phyloP scores from a whole-genome alignment of 2,113 vertebrate genomes.

The Oreamnos americanus region DNA sequence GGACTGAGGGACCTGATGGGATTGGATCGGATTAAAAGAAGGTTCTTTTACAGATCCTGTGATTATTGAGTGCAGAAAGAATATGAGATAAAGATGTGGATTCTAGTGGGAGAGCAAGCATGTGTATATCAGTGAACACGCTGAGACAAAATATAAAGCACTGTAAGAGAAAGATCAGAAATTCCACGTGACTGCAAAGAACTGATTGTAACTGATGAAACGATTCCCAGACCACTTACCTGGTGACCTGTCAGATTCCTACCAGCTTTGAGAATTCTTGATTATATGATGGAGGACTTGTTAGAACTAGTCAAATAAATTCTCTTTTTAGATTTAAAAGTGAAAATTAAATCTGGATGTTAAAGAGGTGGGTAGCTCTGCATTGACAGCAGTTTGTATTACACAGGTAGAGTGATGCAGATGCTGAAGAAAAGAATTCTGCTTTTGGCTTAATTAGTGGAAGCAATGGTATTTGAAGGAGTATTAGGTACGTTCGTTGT shows the following conservation, averaged over 20 bases:
- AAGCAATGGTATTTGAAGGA: neutral
- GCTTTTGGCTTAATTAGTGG: neutral
- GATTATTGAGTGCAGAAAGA: neutral
- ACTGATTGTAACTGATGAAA: neutral
- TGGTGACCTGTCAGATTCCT: neutral
- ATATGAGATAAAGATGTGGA: neutral
- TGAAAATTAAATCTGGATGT: neutral
- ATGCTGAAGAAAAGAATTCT: neutral
- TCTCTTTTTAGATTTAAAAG: neutral
- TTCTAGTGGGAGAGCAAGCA: neutral
- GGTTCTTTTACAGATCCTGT: neutral
- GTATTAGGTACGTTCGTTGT: accelerated
- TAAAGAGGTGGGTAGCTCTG: neutral
- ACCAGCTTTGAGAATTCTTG: neutral
- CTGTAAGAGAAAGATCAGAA: neutral
- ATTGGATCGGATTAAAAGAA: neutral
- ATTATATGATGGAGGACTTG: neutral
- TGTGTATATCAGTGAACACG: neutral
- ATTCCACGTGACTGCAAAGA: neutral
- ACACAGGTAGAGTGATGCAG: neutral
- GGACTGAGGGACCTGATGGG: neutral
- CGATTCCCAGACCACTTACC: neutral
- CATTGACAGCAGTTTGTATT: neutral
- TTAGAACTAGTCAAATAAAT: neutral
- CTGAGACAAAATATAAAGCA: neutral